These are phyloP conservation scores for Leptoteleia sp. DNA, from an alignment of 1,140 invertebrate species.

Conservation along the genomic window DNA sequence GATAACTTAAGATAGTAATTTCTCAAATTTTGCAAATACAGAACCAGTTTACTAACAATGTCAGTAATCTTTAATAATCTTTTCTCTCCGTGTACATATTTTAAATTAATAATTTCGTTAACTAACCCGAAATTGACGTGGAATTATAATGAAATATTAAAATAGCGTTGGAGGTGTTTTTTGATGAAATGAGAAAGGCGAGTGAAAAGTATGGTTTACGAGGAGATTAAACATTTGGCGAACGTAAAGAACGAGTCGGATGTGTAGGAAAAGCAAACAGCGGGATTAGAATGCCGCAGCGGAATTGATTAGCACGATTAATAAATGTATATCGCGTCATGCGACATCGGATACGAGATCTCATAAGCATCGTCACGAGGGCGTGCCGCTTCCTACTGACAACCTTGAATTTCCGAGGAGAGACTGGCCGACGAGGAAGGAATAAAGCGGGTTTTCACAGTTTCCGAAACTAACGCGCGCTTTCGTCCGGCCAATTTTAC, in stretches of 20 bases:
- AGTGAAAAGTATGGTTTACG: too few relatives aligned
- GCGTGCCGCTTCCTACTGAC: constrained; percentile 54
- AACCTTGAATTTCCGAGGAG: constrained; percentile 52
- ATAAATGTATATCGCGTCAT: constrained; percentile 36
- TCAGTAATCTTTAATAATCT: too few relatives aligned
- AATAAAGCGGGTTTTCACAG: constrained; percentile 45
- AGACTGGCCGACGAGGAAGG: constrained; percentile 41
- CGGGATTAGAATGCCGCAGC: constrained; percentile 13
- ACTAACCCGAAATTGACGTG: too few relatives aligned
- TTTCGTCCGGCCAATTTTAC: constrained; percentile 49
- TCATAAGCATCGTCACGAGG: constrained; percentile 47
- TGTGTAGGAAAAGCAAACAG: constrained; percentile 38
- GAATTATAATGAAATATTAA: too few relatives aligned
- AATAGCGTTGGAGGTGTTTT: too few relatives aligned
- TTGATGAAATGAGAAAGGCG: too few relatives aligned
- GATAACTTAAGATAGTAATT: too few relatives aligned
- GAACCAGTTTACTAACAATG: too few relatives aligned
- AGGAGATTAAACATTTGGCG: constrained; percentile 4
- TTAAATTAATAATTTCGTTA: too few relatives aligned
- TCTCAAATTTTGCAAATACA: too few relatives aligned
- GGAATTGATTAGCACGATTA: constrained; percentile 51
- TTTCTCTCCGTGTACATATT: too few relatives aligned
- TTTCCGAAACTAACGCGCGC: constrained; percentile 14
- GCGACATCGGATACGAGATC: constrained; percentile 46
- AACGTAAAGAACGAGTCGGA: constrained; percentile 4